phyloP scores from a whole-genome alignment of 2,797 vertebrate species.

The Girardinus metallicus region DNA sequence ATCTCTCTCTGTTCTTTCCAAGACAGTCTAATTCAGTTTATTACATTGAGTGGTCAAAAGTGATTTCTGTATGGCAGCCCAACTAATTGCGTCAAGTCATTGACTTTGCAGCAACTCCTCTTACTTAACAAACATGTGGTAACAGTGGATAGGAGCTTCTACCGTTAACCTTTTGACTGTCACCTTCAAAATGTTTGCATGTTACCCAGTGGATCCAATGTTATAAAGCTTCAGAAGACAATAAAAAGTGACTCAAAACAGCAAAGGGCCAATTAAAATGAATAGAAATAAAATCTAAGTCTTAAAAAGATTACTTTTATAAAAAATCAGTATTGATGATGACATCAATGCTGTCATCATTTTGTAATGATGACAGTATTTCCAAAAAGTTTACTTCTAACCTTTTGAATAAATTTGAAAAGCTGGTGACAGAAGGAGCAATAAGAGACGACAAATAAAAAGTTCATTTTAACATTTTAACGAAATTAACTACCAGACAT shows the following conservation, averaged over 20 bases:
- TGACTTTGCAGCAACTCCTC: neutral
- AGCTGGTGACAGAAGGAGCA: neutral
- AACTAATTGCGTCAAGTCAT: neutral
- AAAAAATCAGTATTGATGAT: neutral
- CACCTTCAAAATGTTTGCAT: too few relatives aligned
- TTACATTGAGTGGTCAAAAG: neutral
- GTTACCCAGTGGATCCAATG: too few relatives aligned
- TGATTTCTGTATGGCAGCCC: neutral
- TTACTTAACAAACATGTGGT: neutral
- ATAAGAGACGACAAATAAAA: neutral
- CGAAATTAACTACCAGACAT: too few relatives aligned
- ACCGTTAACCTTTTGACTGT: too few relatives aligned
- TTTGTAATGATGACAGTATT: too few relatives aligned
- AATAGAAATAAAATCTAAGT: neutral
- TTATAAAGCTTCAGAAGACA: neutral
- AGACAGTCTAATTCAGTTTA: neutral
- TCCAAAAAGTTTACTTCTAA: neutral
- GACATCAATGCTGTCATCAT: too few relatives aligned
- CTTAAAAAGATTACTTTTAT: neutral
- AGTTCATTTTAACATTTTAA: too few relatives aligned
- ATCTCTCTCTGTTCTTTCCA: constrained; percentile 15
- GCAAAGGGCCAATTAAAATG: neutral
- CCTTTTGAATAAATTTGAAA: neutral
- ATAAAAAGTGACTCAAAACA: neutral
- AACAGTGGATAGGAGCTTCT: neutral